Percentiles rank a stretch among this genome's conserved stretches.
Conservation (phyloP, 2,797 vertebrate genomes). For the Notoglanidium macrostoma region DNA sequence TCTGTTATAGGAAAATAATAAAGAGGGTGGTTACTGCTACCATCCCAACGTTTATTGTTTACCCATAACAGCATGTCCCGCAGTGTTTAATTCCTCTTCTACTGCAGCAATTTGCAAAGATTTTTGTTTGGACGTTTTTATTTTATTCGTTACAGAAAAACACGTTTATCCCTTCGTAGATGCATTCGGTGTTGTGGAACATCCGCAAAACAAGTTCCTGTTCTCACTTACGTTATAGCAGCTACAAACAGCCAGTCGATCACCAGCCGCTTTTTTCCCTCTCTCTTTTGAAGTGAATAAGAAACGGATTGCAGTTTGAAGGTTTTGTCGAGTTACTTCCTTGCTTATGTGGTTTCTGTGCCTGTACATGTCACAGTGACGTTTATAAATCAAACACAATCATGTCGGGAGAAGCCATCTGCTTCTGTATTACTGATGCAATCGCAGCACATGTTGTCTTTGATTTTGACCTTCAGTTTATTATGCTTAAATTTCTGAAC, state of each 20-base stretch:
- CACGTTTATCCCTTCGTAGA: not conserved
- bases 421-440: not conserved
- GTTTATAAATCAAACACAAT: not conserved
- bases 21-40: not conserved
- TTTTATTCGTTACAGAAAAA: not conserved
- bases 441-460: not conserved
- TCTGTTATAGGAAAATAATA: not conserved
- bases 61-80: not conserved
- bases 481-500: not conserved
- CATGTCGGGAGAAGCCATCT: not conserved
- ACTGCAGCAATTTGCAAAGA: not conserved
- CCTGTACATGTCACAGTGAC: not conserved
- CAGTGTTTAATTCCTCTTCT: not conserved
- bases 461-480: not conserved
- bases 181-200: not conserved
- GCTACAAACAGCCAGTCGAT: not conserved
- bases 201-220: not conserved
- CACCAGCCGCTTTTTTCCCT: too few relatives aligned
- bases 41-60: not conserved
- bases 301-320: not conserved
- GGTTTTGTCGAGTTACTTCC: not conserved
- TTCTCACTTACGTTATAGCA: not conserved
- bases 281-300: not conserved
- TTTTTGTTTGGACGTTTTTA: not conserved
- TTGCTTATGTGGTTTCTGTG: not conserved